Evolutionary conservation across 2,113 vertebrate species (phyloP).

Genomic region (Ceyx cyanopectus): DNA sequence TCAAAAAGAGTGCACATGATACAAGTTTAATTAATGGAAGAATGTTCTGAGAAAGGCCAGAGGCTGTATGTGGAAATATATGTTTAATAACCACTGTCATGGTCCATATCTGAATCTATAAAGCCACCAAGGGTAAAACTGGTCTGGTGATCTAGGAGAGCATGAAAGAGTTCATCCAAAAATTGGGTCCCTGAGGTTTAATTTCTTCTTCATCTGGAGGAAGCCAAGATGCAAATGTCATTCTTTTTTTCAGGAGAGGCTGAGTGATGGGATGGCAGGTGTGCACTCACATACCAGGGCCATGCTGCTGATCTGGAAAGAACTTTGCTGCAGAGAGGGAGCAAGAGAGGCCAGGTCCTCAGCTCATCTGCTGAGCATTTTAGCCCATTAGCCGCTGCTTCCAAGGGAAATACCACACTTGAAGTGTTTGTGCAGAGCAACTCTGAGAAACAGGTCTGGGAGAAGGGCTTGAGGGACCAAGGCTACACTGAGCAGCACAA

Average conservation of each 20-base stretch:
- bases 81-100: neutral
- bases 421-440: neutral
- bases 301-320: neutral
- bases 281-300: neutral
- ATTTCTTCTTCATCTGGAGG: neutral
- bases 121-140: neutral
- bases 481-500: neutral
- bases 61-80: neutral
- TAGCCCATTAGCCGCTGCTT: neutral
- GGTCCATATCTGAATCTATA: neutral
- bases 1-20: neutral
- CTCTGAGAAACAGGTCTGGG: neutral
- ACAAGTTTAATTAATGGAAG: neutral
- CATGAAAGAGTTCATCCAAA: neutral
- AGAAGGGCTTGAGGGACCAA: neutral
- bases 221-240: neutral
- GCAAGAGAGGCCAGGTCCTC: neutral
- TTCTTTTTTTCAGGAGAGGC: neutral
- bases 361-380: fast-evolving
- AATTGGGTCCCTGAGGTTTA: neutral
- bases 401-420: neutral
- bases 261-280: neutral
- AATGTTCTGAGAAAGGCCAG: neutral
- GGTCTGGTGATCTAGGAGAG: neutral
- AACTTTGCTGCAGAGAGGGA: neutral